A percentile compares a stretch with the other conserved stretches of the same genome.
These are phyloP conservation scores for Calypte anna DNA, from an alignment of 2,113 vertebrate genomes.

Conservation along the genomic window DNA sequence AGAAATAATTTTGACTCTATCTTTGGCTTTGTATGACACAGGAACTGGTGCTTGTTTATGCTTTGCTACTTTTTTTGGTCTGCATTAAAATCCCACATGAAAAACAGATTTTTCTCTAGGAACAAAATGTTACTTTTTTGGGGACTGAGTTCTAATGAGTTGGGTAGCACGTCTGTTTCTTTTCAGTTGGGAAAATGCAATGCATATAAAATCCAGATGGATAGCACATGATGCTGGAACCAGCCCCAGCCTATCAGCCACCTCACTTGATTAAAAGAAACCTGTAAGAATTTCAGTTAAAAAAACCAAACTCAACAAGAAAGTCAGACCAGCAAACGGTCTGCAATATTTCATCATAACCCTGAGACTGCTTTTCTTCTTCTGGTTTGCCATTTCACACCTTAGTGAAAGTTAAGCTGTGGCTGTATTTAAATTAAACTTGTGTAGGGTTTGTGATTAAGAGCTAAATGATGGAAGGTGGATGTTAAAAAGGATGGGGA, in stretches of 20 bases:
- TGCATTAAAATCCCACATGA: slow-evolving; percentile 34
- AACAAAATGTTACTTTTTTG: slow-evolving; percentile 57
- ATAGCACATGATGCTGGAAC: slow-evolving; percentile 31
- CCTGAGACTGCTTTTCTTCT: background rate
- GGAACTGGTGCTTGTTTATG: slow-evolving; percentile 31
- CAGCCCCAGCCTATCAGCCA: background rate
- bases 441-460: background rate
- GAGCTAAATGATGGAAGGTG: background rate
- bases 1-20: slow-evolving; percentile 1
- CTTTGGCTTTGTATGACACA: slow-evolving; percentile 1
- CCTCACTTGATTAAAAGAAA: background rate
- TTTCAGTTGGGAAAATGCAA: background rate
- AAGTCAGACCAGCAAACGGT: background rate
- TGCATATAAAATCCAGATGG: slow-evolving; percentile 45
- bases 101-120: slow-evolving; percentile 45
- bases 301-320: background rate
- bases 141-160: background rate
- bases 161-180: background rate
- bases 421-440: background rate
- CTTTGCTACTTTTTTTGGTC: slow-evolving; percentile 22
- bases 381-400: background rate
- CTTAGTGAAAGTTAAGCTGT: background rate
- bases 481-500: background rate
- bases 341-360: background rate
- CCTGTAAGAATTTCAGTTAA: background rate